Evolutionary conservation across 2,113 vertebrate species (phyloP).

Genomic region (Dasyprocta punctata): DNA sequence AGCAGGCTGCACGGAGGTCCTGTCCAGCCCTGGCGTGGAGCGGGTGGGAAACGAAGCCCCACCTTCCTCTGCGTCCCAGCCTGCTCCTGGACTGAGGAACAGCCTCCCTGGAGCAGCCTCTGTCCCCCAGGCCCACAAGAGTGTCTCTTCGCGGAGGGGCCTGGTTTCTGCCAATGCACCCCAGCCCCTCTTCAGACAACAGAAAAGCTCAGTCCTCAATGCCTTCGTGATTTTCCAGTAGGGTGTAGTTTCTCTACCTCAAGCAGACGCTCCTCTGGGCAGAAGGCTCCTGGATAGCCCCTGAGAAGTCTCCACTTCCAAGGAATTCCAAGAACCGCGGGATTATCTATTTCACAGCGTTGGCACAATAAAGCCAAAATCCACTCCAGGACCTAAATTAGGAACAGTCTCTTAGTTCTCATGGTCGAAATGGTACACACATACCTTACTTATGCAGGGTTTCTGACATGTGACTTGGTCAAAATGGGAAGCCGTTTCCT

Average conservation of each 20-base stretch:
- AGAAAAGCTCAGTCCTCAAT: conserved; percentile 78
- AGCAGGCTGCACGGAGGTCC: not conserved
- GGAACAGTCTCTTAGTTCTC: not conserved
- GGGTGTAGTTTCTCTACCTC: not conserved
- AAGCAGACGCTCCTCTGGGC: not conserved
- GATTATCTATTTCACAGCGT: not conserved
- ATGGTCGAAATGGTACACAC: not conserved
- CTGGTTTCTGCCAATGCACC: conserved; percentile 75
- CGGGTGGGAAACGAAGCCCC: conserved; percentile 65
- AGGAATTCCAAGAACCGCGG: not conserved
- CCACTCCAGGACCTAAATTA: not conserved
- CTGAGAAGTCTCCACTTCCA: conserved; percentile 67
- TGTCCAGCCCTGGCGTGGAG: not conserved
- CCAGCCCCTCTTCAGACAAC: conserved; percentile 69
- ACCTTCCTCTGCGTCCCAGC: not conserved
- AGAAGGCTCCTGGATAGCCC: conserved; percentile 67
- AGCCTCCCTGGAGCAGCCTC: conserved; percentile 51
- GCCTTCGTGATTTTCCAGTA: conserved; percentile 77
- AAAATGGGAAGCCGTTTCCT: not conserved
- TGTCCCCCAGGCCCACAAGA: not conserved
- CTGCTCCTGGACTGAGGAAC: conserved; percentile 50
- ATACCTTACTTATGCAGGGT: not conserved
- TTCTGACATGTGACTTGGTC: not conserved
- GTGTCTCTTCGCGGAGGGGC: conserved; percentile 57
- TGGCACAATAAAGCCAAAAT: not conserved